Evolutionary conservation across 2,888 invertebrate genomes (phyloP).

Genomic region (Latrodectus hesperus): DNA sequence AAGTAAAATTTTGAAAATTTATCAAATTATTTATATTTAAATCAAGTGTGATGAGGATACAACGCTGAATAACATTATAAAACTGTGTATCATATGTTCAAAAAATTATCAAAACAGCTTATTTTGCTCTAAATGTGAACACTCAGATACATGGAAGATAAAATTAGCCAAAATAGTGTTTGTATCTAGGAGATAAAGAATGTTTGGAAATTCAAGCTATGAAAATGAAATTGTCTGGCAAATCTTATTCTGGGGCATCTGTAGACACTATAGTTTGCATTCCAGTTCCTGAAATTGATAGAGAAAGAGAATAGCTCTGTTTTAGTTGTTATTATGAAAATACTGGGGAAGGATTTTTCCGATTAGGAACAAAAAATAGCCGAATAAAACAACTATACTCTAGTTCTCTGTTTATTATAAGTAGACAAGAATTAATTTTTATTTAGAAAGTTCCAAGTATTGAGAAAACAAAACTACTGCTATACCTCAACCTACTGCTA

Average conservation of each 20-base stretch:
- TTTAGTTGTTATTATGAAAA: conserved; percentile 1
- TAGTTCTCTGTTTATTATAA: not conserved
- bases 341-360: conserved; percentile 1
- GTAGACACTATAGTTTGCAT: not conserved
- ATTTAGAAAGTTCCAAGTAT: not conserved
- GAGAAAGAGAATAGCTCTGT: not conserved
- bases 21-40: no score
- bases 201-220: not conserved
- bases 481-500: not conserved
- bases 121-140: conserved; percentile 10
- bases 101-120: conserved; percentile 5
- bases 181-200: not conserved
- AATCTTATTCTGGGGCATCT: not conserved
- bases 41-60: conserved; percentile 10
- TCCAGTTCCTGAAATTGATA: conserved; percentile 3
- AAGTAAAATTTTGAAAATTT: no score
- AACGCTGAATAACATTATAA: not conserved
- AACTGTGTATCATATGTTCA: conserved; percentile 3
- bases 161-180: not conserved
- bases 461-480: not conserved
- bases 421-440: not conserved
- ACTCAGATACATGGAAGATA: not conserved
- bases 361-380: not conserved
- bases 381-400: not conserved
- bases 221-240: conserved; percentile 11